Base-by-base conservation (phyloP, 2,113 vertebrate genomes). In the Spheniscus mendiculus region DNA sequence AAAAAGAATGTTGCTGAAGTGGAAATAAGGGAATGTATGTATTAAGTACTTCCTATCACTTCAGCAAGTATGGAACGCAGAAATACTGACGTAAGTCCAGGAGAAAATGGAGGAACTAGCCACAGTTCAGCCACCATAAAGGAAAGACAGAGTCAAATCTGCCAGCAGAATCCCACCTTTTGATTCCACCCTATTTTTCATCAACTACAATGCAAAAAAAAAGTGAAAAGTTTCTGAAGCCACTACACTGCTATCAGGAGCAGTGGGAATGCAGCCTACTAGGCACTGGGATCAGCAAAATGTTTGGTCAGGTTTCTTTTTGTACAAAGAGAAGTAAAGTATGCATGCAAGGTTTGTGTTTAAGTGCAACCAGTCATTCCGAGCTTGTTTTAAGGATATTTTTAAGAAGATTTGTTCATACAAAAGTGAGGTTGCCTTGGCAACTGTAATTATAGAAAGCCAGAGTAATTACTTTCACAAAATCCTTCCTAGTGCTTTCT, bases 351-450 rank as follows among this genome's bases (percentile, higher is more conserved):
- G 29, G 20, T 78, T 90, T 83, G 49, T 40, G 87, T 50, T 93
- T 82, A 66, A 96, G 81, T 55, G 56, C 21, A 93, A 66, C 19
- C 61, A 91, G n/a, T 58, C 56, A 90, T 93, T 93, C 55, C 55
- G 85, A 87, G 72, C 40, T 73, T 95, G 79, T 87, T 92, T 95
- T 95, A 96, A 93, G 65, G 79, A 71, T 52, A 87, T 90, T 96
- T 95, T 93, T 36, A 91, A 90, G 69, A 85, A 86, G 78, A 95
- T 92, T 59, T 78, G 56, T 72, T 76, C 80, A 77, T 53, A 93
- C 42, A 93, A 83, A 96, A 92, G 23, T 86, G 69, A 95, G 69
- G 96, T 97, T 97, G 92, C 85, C 96, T 92, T 95, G 95, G 92
- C 50, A 96, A 98, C 95, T 65, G 67, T 90, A 89, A 94, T 76